phyloP scores from a whole-genome alignment of 2,797 vertebrate genomes.

The Chrysocyon brachyurus region DNA sequence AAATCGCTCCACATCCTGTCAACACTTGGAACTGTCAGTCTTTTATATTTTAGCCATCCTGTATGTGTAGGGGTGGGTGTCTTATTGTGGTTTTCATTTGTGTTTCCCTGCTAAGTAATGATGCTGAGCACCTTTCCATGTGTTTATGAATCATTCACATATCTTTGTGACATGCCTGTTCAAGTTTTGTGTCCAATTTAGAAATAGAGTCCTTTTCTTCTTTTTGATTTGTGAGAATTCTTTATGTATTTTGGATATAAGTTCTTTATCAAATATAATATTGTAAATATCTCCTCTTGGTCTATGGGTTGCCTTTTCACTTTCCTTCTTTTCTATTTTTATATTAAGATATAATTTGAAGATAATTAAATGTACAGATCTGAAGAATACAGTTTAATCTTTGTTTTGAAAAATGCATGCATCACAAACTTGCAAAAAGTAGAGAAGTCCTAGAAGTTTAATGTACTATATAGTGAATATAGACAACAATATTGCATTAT shows the following conservation, averaged over 20 bases:
- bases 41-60: background rate
- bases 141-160: background rate
- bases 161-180: background rate
- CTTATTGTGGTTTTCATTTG: background rate
- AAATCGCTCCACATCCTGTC: background rate
- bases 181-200: background rate
- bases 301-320: background rate
- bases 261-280: background rate
- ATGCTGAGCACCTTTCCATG: background rate
- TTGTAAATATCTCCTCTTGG: background rate
- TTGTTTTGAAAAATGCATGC: background rate
- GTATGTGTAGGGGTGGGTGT: fast-evolving
- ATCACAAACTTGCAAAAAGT: background rate
- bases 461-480: background rate
- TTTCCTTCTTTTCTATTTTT: constrained; percentile 14
- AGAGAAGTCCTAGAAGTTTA: background rate
- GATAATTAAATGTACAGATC: background rate
- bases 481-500: background rate
- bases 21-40: background rate
- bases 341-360: background rate
- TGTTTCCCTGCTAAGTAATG: background rate
- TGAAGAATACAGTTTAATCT: background rate
- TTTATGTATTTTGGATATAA: background rate
- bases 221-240: background rate
- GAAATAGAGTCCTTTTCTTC: background rate